Evolutionary conservation across 1,140 invertebrate genomes (phyloP), one percentile per base, ranked within the genome.

Genomic region (Mamestra configurata): DNA sequence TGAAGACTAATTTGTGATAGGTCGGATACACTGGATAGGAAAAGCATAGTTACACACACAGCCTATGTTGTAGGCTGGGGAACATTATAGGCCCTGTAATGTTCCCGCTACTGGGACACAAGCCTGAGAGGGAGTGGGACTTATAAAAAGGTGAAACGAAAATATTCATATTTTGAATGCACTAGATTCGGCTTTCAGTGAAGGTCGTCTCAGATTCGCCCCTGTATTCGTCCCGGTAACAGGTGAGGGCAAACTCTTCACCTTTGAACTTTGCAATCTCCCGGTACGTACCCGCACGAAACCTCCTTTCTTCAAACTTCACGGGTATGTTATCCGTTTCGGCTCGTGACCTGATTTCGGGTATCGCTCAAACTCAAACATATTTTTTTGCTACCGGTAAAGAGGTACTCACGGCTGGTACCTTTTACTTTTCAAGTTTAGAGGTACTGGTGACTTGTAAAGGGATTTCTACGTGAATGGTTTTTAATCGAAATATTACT

Each of bases 251-350:
- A n/a, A 40, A 77, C 51, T 79, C 79, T 84, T 84, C 79, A 84
- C 84, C 84, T 84, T 87, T 87, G 82, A 87, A 87, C 82, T 87
- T 86, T 53, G 71, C 82, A 86, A 86, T 84, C 66, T 70, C 73
- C 81, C 70, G 66, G 35, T n/a, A 1, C 27, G 27, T 5, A 31
- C 79, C 35, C 43, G 68, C 72, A 49, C 61, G 78, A 71, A 82
- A 61, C 79, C 57, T 59, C 51, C 55, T 71, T 79, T 77, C 76
- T 80, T 79, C 27, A 64, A 61, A 37, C 49, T 71, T 43, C 24
- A 82, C 77, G 61, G 80, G 77, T 81, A 40, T 75, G 70, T 79
- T 77, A 79, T 79, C 77, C 66, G 46, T 79, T 81, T 66, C 35
- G 61, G 53, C 35, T 80, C 82, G 79, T 85, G 86, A 85, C 86